Evolutionary conservation across 2,113 vertebrate species (phyloP).

Genomic region (Eudyptes chrysolophus): DNA sequence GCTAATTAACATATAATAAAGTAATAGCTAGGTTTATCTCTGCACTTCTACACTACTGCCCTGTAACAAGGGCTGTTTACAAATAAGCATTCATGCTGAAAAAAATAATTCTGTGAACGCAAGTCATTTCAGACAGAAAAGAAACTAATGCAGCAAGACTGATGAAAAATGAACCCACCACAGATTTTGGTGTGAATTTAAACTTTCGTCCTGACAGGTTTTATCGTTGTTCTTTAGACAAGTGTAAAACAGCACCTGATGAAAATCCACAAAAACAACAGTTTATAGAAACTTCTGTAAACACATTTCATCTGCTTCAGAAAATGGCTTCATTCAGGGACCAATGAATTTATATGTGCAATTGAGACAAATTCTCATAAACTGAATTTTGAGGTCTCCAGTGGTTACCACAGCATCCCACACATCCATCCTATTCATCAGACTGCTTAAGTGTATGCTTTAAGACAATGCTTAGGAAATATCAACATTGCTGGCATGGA

Average conservation of each 20-base stretch:
- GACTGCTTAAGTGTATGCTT: neutral
- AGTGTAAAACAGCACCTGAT: neutral
- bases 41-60: neutral
- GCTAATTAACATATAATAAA: constrained; percentile 61
- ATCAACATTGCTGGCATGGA: neutral
- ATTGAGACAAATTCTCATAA: neutral
- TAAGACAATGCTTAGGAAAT: neutral
- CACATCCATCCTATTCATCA: neutral
- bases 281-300: neutral
- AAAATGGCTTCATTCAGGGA: neutral
- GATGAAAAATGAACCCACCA: neutral
- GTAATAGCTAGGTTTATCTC: constrained; percentile 34
- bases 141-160: neutral
- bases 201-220: neutral
- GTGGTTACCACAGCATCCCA: neutral
- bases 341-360: neutral
- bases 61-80: neutral
- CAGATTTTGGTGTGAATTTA: neutral
- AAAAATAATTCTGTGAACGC: neutral
- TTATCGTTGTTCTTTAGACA: neutral
- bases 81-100: constrained; percentile 14
- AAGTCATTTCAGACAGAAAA: neutral
- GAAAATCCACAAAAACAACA: neutral
- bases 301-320: neutral
- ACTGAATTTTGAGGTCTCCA: neutral